Evolutionary conservation across 2,113 vertebrate genomes (phyloP), one percentile per base, ranked within the genome.

Genomic region (Formicarius rufipectus): DNA sequence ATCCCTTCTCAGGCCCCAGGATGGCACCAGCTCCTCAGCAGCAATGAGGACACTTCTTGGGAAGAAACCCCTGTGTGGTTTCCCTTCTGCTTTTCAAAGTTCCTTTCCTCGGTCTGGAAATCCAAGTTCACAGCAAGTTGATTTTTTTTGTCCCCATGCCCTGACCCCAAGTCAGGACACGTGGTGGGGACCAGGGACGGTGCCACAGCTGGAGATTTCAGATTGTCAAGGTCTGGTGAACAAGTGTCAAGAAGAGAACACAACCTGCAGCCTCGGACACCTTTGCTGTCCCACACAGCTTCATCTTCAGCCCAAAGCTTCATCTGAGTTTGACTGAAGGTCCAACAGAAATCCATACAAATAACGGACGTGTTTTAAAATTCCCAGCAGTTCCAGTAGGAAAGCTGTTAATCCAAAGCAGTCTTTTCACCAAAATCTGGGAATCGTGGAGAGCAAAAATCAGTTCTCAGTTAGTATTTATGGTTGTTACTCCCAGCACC

Each of bases 51-150:
- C 39, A 35, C 7, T 45, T 23, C 12, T 23, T 28, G 39, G 17
- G 78, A 37, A 53, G 37, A 25, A 62, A 62, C 21, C 35, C 21
- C 20, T n/a, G 39, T 80, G 47, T 35, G 21, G 58, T 84, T 94
- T 87, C 87, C 84, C 58, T 84, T 87, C 79, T 42, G 31, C 58
- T 19, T 87, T 87, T 84, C 47, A 53, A 77, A 63, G 31, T 72
- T 67, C n/a, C 42, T 72, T 55, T 52, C 35, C 58, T 53, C 6
- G 1, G 12, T 25, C 31, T 49, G 75, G 77, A 67, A 77, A 63
- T 28, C 35, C 23, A 49, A 67, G 63, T 71, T 71, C 21, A 59
- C 0, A 0, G 31, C 14, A 66, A 83, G 58, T 63, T 94, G n/a
- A 20, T n/a, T 53, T 59, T 53, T 59, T 63, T 62, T 66, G 35